Evolutionary conservation across 2,113 vertebrate genomes (phyloP).

Genomic region (Arizona elegans): DNA sequence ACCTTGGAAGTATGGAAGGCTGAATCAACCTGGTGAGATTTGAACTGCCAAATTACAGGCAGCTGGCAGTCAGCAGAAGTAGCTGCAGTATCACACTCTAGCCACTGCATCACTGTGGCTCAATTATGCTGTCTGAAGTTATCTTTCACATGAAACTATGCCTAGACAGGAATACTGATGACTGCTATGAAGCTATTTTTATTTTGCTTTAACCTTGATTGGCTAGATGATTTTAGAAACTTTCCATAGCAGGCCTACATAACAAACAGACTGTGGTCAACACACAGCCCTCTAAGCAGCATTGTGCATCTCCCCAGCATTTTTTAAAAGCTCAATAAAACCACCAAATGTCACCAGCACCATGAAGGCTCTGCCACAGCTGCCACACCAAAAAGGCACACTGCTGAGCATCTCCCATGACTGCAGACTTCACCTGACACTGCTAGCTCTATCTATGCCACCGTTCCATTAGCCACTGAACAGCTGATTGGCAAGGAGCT

Average conservation of each 20-base stretch:
- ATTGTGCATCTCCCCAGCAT: not conserved
- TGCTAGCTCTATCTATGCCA: not conserved
- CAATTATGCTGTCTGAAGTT: not conserved
- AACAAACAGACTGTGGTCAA: not conserved
- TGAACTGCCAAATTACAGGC: no score
- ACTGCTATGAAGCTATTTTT: not conserved
- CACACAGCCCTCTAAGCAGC: not conserved
- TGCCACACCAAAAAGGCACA: not conserved
- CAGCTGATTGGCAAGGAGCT: not conserved
- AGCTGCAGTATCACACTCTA: no score
- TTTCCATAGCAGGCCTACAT: not conserved
- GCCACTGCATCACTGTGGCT: no score
- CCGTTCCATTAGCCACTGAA: not conserved
- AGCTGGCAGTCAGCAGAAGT: no score
- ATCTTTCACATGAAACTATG: not conserved
- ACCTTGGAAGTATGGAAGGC: no score
- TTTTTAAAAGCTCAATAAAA: not conserved
- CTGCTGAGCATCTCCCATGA: not conserved
- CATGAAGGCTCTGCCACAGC: not conserved
- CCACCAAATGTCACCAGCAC: not conserved
- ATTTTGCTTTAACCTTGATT: not conserved
- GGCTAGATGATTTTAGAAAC: not conserved
- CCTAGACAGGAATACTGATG: not conserved
- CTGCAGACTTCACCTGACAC: not conserved
- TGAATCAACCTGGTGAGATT: no score